Conservation (phyloP, 2,797 vertebrate genomes). For the Dermochelys coriacea region DNA sequence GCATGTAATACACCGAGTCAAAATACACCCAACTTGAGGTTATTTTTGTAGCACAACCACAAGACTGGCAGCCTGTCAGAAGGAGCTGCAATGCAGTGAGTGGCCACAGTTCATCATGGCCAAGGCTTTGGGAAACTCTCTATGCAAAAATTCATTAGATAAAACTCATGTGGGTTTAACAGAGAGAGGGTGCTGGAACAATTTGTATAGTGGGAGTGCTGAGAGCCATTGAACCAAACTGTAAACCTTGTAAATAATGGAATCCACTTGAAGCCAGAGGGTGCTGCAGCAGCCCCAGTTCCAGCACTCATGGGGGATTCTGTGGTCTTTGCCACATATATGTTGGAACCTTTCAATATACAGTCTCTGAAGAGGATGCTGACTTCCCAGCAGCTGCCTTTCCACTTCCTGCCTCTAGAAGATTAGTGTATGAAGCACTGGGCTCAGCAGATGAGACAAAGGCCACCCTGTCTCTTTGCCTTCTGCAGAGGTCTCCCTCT, state of each 20-base stretch:
- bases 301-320: slow-evolving; percentile 6
- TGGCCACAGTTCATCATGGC: slow-evolving; percentile 11
- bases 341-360: slow-evolving; percentile 35
- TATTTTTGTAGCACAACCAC: slow-evolving; percentile 61
- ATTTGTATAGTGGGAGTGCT: too few species aligned
- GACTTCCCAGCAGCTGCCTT: not conserved
- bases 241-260: too few species aligned
- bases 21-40: slow-evolving; percentile 28
- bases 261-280: too few species aligned
- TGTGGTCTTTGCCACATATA: slow-evolving; percentile 33
- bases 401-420: not conserved
- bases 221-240: too few species aligned
- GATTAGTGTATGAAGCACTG: not conserved
- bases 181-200: not conserved
- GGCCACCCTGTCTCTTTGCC: not conserved
- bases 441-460: not conserved
- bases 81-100: slow-evolving; percentile 39
- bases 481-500: not conserved
- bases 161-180: slow-evolving; percentile 25
- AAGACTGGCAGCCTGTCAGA: slow-evolving; percentile 55
- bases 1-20: slow-evolving; percentile 50
- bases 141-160: not conserved
- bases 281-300: too few species aligned
- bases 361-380: not conserved
- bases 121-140: slow-evolving; percentile 45